phyloP scores from a whole-genome alignment of 2,113 vertebrate species.

The Gnathonemus longibarbis region DNA sequence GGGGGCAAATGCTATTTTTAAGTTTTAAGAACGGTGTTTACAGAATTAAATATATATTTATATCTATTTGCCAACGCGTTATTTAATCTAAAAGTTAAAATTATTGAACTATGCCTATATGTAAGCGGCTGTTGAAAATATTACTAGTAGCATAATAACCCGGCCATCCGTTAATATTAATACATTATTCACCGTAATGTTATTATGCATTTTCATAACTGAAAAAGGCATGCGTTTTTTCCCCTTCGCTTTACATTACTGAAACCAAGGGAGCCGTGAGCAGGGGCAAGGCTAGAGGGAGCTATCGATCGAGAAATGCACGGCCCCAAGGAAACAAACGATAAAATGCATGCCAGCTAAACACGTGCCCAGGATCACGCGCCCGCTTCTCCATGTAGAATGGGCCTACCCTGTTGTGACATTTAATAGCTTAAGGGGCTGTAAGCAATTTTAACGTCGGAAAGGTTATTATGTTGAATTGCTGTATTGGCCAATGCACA shows the following conservation, averaged over 20 bases:
- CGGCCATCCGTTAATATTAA: neutral
- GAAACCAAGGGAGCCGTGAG: slow-evolving; percentile 8
- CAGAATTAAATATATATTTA: neutral
- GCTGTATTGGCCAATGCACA: slow-evolving; percentile 16
- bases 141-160: neutral
- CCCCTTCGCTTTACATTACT: neutral
- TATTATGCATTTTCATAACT: neutral
- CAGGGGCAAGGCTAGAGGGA: slow-evolving; percentile 39
- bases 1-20: neutral
- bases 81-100: neutral
- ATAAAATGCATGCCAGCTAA: slow-evolving; percentile 11
- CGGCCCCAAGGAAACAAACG: slow-evolving; percentile 18
- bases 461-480: slow-evolving; percentile 28
- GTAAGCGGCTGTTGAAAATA: neutral
- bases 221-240: neutral
- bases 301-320: slow-evolving; percentile 44
- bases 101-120: neutral
- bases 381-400: slow-evolving; percentile 15
- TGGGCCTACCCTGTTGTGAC: neutral
- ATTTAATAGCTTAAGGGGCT: slow-evolving; percentile 17
- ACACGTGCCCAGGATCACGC: slow-evolving; percentile 21
- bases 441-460: slow-evolving; percentile 18
- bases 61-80: neutral
- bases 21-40: neutral
- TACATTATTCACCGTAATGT: neutral